These are phyloP conservation scores for Erynnis tages DNA, from an alignment of 2,888 invertebrate genomes.

Conservation along the genomic window DNA sequence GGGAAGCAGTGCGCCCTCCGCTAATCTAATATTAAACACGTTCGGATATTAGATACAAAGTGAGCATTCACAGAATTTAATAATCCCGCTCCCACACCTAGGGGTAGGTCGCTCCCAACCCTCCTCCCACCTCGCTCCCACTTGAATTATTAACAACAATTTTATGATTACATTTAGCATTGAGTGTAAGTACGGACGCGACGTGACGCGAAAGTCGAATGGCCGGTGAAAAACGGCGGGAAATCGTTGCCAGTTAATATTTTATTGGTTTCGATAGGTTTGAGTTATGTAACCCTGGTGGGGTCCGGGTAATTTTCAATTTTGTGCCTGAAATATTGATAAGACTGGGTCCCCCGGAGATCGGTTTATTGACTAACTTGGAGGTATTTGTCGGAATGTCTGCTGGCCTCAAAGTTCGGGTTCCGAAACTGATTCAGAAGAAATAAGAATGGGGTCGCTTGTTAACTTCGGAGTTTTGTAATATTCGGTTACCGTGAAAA, in stretches of 20 bases:
- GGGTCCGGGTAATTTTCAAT: conserved; percentile 76
- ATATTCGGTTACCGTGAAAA: neutral
- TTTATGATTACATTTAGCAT: conserved; percentile 80
- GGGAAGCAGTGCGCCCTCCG: conserved; percentile 54
- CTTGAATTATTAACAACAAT: conserved; percentile 80
- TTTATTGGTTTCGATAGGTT: conserved; percentile 78
- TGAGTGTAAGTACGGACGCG: conserved; percentile 66
- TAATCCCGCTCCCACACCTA: conserved; percentile 69
- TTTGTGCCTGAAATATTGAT: conserved; percentile 78
- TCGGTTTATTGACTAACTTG: conserved; percentile 34
- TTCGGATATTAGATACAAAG: conserved; percentile 81
- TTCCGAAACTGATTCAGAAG: neutral
- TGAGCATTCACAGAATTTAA: conserved; percentile 81
- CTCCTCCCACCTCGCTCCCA: conserved; percentile 44
- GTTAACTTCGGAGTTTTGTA: conserved; percentile 8
- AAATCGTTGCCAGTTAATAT: conserved; percentile 75
- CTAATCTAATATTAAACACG: conserved; percentile 81
- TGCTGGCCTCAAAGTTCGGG: conserved; percentile 2
- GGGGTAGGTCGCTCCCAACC: conserved; percentile 40
- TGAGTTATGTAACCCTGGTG: conserved; percentile 68
- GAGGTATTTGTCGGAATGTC: conserved; percentile 16
- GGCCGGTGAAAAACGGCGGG: conserved; percentile 72
- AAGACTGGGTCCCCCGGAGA: conserved; percentile 50
- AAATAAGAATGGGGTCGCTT: conserved; percentile 7
- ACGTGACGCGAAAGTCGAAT: conserved; percentile 72